Evolutionary conservation across 1,140 invertebrate species (phyloP), one percentile per base, ranked within the genome.

Genomic region (Harpegnathos saltator): DNA sequence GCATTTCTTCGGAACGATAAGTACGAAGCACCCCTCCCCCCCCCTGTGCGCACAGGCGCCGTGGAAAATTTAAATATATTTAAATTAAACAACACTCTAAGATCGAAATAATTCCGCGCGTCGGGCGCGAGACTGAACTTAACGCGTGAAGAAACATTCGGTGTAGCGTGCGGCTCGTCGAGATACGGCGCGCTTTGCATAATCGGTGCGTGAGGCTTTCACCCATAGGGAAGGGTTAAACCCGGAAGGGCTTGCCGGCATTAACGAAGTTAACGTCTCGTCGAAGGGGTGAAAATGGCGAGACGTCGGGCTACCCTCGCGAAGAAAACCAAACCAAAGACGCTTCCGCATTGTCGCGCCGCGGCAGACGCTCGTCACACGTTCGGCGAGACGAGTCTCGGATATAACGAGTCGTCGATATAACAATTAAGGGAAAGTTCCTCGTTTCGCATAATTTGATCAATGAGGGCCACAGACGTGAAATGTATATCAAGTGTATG

Each of bases 241-340:
- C 63, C 63, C 66, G 59, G 59, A 56, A 80, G 58, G 62, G 69
- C 19, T 50, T 82, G 52, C 33, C 50, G 66, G 29, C 54, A 74
- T 71, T 87, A 87, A 86, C 73, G 50, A 83, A 86, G 80, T 87
- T 86, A 86, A 65, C 72, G 59, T 86, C 33, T 80, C 58, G 82
- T 83, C 56, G 24, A 82, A 17, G 14, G 66, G 73, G 80, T 9
- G 61, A 54, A 68, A 83, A 85, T 82, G 56, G 33, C 84, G 71
- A 74, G 56, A 69, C 19, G 44, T 12, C 22, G 52, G 22, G 38
- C 71, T 52, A 66, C 68, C 58, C 75, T 66, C 48, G 2, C 15
- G 65, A 75, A 82, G 85, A 85, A 85, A 86, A 19, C 29, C 72
- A 50, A 38, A 59, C 50, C 58, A 56, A 54, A 82, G 58, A 82